Evolutionary conservation across 2,113 vertebrate species (phyloP).

Genomic region (Hypocryptadius cinnamomeus): DNA sequence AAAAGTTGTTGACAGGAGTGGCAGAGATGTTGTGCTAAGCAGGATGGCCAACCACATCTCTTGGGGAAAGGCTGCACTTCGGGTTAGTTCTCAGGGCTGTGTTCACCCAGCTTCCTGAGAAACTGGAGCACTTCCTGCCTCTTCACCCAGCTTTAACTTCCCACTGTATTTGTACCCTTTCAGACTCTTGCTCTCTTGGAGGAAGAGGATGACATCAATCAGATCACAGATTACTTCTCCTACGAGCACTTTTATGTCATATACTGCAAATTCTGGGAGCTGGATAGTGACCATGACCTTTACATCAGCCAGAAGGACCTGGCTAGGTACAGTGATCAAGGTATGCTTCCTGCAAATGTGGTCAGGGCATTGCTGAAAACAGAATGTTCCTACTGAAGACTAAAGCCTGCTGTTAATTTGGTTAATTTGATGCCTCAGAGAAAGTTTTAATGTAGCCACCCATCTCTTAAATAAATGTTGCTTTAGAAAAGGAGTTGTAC

Average conservation of each 20-base stretch:
- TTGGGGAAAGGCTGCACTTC: not conserved
- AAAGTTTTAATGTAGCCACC: not conserved
- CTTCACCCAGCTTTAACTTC: not conserved
- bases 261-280: constrained; percentile 99
- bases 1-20: not conserved
- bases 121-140: not conserved
- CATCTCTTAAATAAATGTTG: not conserved
- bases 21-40: not conserved
- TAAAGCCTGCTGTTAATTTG: not conserved
- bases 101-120: not conserved
- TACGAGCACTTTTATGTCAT: constrained; percentile 99
- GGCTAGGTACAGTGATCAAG: constrained; percentile 92
- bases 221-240: constrained; percentile 99
- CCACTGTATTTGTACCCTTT: constrained; percentile 30
- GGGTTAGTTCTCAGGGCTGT: not conserved
- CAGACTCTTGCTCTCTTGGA: constrained; percentile 93
- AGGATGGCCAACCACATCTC: not conserved
- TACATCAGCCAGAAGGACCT: constrained; percentile 95
- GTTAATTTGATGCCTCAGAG: not conserved
- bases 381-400: not conserved
- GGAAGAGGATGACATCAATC: constrained; percentile 98
- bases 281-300: constrained; percentile 96
- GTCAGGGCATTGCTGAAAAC: not conserved
- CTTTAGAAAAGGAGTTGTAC: not conserved
- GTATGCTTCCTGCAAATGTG: constrained; percentile 63